Conservation (phyloP, 2,113 vertebrate species). For the Rhinichthys klamathensis region DNA sequence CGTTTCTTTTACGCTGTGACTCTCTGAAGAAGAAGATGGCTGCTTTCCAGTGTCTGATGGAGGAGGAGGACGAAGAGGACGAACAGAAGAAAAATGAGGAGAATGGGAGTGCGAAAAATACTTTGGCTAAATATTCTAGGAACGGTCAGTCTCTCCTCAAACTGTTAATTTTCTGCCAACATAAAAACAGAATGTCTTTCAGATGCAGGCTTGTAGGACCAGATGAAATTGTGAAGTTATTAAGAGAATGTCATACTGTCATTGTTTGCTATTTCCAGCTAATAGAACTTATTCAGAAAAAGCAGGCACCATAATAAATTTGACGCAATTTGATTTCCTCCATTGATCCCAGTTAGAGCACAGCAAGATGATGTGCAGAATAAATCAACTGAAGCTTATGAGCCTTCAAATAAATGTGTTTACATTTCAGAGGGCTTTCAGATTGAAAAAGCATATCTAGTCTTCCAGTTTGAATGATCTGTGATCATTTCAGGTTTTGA, state of each 20-base stretch:
- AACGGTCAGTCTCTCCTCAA: constrained; percentile 68
- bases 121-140: constrained; percentile 67
- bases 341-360: constrained; percentile 16
- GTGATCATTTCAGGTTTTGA: background rate
- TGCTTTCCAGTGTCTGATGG: constrained; percentile 75
- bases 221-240: background rate
- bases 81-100: constrained; percentile 58
- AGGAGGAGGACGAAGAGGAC: constrained; percentile 66
- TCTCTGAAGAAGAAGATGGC: constrained; percentile 77
- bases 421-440: constrained; percentile 15
- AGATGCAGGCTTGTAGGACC: background rate
- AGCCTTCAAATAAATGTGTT: background rate
- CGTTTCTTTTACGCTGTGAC: constrained; percentile 65
- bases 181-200: background rate
- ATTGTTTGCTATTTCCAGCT: constrained; percentile 3
- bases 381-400: background rate
- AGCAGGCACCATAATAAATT: background rate
- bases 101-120: constrained; percentile 57
- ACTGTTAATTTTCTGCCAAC: constrained; percentile 53
- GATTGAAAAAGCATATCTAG: background rate
- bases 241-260: background rate
- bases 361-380: background rate
- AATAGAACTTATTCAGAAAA: background rate
- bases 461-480: background rate
- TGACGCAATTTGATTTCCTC: background rate